Conservation (phyloP, 2,113 vertebrate species). For the Panthera tigris region DNA sequence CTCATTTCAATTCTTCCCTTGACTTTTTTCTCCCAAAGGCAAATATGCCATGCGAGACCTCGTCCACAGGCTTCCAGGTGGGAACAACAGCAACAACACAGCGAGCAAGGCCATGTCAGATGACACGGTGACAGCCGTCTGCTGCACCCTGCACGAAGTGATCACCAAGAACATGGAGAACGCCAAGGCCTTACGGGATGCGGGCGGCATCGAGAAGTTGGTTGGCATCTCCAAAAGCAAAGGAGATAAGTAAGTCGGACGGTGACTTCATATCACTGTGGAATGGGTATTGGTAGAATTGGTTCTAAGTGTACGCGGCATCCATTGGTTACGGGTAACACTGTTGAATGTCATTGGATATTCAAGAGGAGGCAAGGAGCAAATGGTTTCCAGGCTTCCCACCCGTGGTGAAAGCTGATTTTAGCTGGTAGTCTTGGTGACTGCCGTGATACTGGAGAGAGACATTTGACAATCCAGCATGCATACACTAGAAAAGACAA, state of each 20-base stretch:
- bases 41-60: conserved; percentile 99
- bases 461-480: too few relatives aligned
- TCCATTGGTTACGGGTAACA: background rate
- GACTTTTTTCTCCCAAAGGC: conserved; percentile 85
- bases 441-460: too few relatives aligned
- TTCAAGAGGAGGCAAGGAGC: background rate
- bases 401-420: background rate
- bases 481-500: rapidly evolving
- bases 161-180: conserved; percentile 99
- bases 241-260: conserved; percentile 97
- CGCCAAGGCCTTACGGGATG: conserved; percentile 97
- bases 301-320: conserved; percentile 35
- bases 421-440: background rate
- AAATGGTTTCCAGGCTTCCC: background rate
- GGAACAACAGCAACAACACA: conserved; percentile 90
- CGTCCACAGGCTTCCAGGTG: conserved; percentile 95
- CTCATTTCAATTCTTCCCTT: conserved; percentile 74
- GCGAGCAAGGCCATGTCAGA: conserved; percentile 97
- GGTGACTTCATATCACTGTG: conserved; percentile 35
- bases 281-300: background rate
- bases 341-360: background rate
- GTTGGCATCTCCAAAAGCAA: conserved; percentile 99
- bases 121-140: conserved; percentile 97
- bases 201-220: conserved; percentile 97
- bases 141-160: conserved; percentile 98